Base-by-base conservation (phyloP, 2,888 invertebrate genomes). In the Cryptocheilus praepositus region DNA sequence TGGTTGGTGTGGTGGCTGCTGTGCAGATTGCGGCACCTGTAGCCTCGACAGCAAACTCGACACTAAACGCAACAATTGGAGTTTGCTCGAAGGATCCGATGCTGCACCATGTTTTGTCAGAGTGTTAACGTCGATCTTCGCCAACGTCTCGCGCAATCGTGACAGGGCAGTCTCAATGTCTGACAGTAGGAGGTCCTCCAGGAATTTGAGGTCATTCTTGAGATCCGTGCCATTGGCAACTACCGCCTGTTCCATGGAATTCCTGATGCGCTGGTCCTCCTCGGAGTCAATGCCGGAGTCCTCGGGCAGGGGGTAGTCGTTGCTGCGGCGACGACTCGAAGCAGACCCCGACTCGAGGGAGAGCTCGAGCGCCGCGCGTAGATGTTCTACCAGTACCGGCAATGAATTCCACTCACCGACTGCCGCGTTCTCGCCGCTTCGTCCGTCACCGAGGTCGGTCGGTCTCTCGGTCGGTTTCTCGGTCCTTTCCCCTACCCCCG, bases 141-240 rank as follows among this genome's bases (percentile, higher is more conserved):
- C 90, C 7, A 96, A 89, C 3, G 95, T 95, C 64, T 92, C 92
- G 76, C 95, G 93, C 69, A 96, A 90, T 53, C 94, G 92, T 64
- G 92, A 92, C 43, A 96, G 90, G 28, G 95, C 95, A 77, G 92
- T 92, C 65, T 95, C 93, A 66, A 96, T 94, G 86, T 96, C 96
- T 25, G 92, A 92, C 52, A 95, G 90, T 8, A 95, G 91, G 81
- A 92, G 91, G 46, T 92, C 92, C 71, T 93, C 93, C 76, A 80
- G 87, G 78, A 86, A 90, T 87, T 86, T 87, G 80, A 86, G 85
- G 81, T 85, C 90, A 81, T 83, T 88, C 87, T 80, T 87, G 75
- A 76, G 87, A 77, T 71, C 79, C 8, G 67, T 65, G 11, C 81
- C 72, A 83, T 92, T 91, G 76, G 51, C 66, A 16, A 74, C 44